Evolutionary conservation across 1,140 invertebrate genomes (phyloP), one percentile per base, ranked within the genome.

Genomic region (Harpegnathos saltator): DNA sequence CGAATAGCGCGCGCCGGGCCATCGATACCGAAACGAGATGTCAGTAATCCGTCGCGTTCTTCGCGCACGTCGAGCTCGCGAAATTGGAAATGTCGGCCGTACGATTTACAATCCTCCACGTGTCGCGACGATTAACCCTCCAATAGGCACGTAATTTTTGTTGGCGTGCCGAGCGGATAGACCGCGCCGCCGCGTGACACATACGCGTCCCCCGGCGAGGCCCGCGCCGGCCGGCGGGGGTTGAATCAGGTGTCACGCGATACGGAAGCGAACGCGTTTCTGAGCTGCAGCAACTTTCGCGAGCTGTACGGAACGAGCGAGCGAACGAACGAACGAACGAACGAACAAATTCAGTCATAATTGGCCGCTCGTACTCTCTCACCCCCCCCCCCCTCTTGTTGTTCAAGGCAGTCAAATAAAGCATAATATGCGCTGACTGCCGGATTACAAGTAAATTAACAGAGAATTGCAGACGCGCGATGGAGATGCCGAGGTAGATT

Each of bases 31-130:
- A 71, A 80, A 80, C 75, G 75, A 71, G 75, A 71, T 80, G 65
- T 80, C 75, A 71, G 75, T 80, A 48, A 59, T 80, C 75, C 75
- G 75, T 80, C 75, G 65, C 33, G 75, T 80, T 80, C 75, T 80
- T 80, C 58, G 75, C 75, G 52, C 75, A 69, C 75, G 63, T 78
- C 63, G 63, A 17, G 68, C 62, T 80, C 52, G 75, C 75, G 33
- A 80, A 80, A 80, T 80, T 80, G 75, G 75, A 80, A 80, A 80
- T 71, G 75, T 80, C 75, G 65, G 52, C 33, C 33, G 38, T 29
- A 33, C 65, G 38, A 80, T 80, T 80, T 80, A 80, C 75, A 80
- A 59, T 80, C 65, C 63, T 50, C 29, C 38, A 58, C 38, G 29
- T 71, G 65, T 71, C 66, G 75, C 52, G 29, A 38, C 75, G 65